Base-by-base conservation (phyloP, 1,140 invertebrate genomes). In the Apis florea region DNA sequence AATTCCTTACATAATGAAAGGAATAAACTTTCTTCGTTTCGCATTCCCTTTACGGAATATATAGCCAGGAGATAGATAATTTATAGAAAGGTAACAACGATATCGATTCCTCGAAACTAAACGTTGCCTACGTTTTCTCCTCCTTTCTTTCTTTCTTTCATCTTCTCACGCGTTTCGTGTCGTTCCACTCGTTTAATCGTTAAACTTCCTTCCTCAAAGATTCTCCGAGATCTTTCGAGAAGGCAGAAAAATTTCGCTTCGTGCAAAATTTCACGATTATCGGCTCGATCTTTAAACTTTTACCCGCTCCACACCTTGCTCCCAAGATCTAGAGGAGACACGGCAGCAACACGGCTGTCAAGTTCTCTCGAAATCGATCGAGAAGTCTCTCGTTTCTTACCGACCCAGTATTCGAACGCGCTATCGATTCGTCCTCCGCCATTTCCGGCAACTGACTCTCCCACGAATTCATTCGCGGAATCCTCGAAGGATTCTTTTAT, bases 351-450 rank as follows among this genome's bases (percentile, higher is more conserved):
- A 74, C 49, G 79, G 59, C 61, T 19, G 61, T 26, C 13, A n/a
- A 10, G 17, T n/a, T n/a, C n/a, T 40, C 40, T 71, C 21, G 76
- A 54, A 84, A 79, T 40, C 58, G 68, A 85, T 83, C 67, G 85
- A 84, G 83, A 67, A 86, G 69, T 77, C 78, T 70, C 68, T 81
- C 83, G 76, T 86, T 85, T 84, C 5, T 40, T 5, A 68, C 82
- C 83, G 75, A 87, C 78, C 76, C 51, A 70, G 79, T 85, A 64
- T 85, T 84, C 74, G 40, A 86, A 81, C 66, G 53, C 47, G 51
- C 74, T 73, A 72, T 87, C 64, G 83, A 88, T 87, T 88, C 75
- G 79, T 79, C 78, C 79, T 70, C 61, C 85, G 72, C 85, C 81
- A 54, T 82, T 89, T 77, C 88, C 72, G 71, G 69, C 83, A 83